Percentiles rank a stretch among this genome's conserved stretches.
These are phyloP conservation scores for Suricata suricatta DNA, from an alignment of 2,113 vertebrate species.

Conservation along the genomic window DNA sequence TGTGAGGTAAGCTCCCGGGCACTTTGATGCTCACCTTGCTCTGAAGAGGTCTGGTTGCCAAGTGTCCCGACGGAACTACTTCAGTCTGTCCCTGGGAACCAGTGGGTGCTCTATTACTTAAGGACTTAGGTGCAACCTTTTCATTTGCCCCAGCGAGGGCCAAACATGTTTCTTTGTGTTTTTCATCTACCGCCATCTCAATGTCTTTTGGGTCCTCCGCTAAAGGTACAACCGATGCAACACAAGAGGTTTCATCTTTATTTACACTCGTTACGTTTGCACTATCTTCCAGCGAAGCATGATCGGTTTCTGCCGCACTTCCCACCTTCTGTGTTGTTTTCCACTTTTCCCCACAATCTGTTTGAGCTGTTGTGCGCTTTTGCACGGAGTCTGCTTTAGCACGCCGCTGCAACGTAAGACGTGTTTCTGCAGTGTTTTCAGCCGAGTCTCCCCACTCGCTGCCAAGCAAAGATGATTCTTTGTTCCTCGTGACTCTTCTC, in stretches of 20 bases:
- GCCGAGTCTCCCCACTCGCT: constrained; percentile 52
- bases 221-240: constrained; percentile 60
- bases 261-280: constrained; percentile 70
- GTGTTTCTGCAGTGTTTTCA: constrained; percentile 77
- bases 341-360: constrained; percentile 77
- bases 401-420: constrained; percentile 83
- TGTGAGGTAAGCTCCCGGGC: constrained; percentile 73
- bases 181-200: background rate
- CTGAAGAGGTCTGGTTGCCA: constrained; percentile 74
- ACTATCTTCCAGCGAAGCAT: constrained; percentile 19
- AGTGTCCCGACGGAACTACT: constrained; percentile 26
- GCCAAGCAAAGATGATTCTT: constrained; percentile 66
- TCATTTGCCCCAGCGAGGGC: background rate
- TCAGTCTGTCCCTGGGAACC: background rate
- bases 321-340: background rate
- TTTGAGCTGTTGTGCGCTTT: constrained; percentile 70
- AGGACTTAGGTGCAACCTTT: rapidly evolving
- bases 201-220: background rate
- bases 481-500: constrained; percentile 85
- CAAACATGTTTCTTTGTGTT: constrained; percentile 2
- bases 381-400: constrained; percentile 79
- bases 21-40: constrained; percentile 79
- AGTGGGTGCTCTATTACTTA: rapidly evolving
- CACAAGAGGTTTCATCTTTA: background rate
- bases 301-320: background rate